Evolutionary conservation across 1,140 invertebrate species (phyloP), one percentile per base, ranked within the genome.

Genomic region (Aculops lycopersici): DNA sequence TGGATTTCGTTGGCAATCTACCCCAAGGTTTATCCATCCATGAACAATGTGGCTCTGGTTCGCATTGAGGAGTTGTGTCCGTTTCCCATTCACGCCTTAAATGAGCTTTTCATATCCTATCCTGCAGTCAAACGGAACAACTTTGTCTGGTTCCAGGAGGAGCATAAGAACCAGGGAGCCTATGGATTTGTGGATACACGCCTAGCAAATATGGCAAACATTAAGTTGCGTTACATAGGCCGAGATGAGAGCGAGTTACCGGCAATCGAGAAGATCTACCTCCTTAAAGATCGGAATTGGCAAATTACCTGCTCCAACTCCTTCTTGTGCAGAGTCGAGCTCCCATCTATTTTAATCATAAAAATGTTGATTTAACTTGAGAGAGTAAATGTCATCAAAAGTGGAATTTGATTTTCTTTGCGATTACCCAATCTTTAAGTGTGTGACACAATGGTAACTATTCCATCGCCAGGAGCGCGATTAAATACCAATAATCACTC

Each of bases 71-170:
- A 60, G 49, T 60, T 95, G 0, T 75, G 74, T 51, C 90, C 88
- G 0, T 95, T 95, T 60, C 88, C 88, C 21, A 60, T 72, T 0
- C 56, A 64, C 17, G 70, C 75, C 43, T 51, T 95, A 19, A 67
- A 73, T 47, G 52, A 64, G 41, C 69, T 78, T 54, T 47, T 94
- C 12, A 56, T 61, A 2, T 74, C 71, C 57, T 94, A 73, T 57
- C 59, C 62, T 41, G 70, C 75, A 54, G 76, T 72, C 15, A n/a
- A n/a, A n/a, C n/a, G n/a, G n/a, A 38, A 48, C 83, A 78, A 62
- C 49, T 80, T 80, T 53, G 63, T 95, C 38, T 97, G 90, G 90
- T 78, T 78, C 57, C 90, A 97, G 66, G 90, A 97, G 58, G 90
- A 97, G 56, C 84, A 81, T 41, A 66, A 70, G 54, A 97, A 97